Evolutionary conservation across 2,888 invertebrate genomes (phyloP).

Genomic region (Priapulus caudatus): DNA sequence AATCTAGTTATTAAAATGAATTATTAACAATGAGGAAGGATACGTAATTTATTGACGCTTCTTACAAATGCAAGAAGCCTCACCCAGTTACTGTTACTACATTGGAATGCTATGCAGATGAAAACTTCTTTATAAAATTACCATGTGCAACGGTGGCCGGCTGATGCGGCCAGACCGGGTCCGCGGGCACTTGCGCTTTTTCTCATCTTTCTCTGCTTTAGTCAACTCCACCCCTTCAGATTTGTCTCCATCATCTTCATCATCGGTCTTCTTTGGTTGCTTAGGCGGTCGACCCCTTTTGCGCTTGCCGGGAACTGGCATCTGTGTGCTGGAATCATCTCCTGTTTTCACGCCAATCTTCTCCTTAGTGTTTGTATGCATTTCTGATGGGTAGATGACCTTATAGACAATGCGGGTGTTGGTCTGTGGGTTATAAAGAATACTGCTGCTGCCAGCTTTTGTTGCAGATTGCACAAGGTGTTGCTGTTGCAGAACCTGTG

Average conservation of each 20-base stretch:
- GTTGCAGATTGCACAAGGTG: slow-evolving; percentile 36
- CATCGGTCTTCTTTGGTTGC: slow-evolving; percentile 24
- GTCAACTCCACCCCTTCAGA: slow-evolving; percentile 33
- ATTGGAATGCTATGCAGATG: too few species aligned
- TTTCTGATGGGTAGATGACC: slow-evolving; percentile 43
- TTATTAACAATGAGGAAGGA: too few species aligned
- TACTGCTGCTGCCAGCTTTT: slow-evolving; percentile 33
- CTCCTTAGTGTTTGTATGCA: slow-evolving; percentile 23
- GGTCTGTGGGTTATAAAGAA: slow-evolving; percentile 43
- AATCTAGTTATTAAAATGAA: too few species aligned
- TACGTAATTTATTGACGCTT: too few species aligned
- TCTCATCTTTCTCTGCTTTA: slow-evolving; percentile 43
- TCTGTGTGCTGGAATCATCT: slow-evolving; percentile 15
- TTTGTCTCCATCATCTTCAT: slow-evolving; percentile 18
- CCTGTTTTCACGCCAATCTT: neutral
- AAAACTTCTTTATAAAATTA: too few species aligned
- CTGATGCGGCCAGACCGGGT: slow-evolving; percentile 48
- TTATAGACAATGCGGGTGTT: slow-evolving; percentile 48
- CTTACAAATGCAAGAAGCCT: too few species aligned
- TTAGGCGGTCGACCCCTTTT: slow-evolving; percentile 26
- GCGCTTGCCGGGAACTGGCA: slow-evolving; percentile 9
- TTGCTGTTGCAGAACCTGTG: slow-evolving; percentile 45
- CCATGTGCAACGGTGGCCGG: slow-evolving; percentile 49
- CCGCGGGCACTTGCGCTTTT: slow-evolving; percentile 41
- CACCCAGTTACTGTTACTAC: too few species aligned